A percentile compares a stretch with the other conserved stretches of the same genome.
phyloP scores from a whole-genome alignment of 2,797 vertebrate genomes.

The Pipistrellus kuhlii region DNA sequence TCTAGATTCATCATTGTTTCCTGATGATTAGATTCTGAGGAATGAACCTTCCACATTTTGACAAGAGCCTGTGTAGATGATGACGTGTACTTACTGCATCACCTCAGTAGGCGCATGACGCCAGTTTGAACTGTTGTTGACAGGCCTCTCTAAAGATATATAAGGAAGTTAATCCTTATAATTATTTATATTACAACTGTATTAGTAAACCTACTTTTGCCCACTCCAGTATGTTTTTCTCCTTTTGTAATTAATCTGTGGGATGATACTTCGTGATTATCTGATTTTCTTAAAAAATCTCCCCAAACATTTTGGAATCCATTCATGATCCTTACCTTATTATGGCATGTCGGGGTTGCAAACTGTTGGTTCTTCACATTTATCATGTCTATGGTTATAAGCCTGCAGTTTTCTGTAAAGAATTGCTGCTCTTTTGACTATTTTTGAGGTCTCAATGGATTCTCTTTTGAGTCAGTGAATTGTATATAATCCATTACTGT shows the following conservation, averaged over 20 bases:
- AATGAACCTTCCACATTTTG: not conserved
- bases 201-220: not conserved
- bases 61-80: not conserved
- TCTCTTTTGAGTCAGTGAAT: not conserved
- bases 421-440: not conserved
- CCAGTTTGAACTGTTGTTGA: not conserved
- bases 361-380: not conserved
- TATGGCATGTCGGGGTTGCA: not conserved
- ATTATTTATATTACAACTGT: not conserved
- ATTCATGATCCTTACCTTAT: not conserved
- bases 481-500: not conserved
- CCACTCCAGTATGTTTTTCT: not conserved
- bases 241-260: not conserved
- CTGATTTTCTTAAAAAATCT: not conserved
- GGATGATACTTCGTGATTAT: not conserved
- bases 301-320: not conserved
- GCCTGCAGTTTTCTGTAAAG: constrained; percentile 23
- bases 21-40: not conserved
- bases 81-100: rapidly evolving
- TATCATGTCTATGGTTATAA: not conserved
- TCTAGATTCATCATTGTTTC: not conserved
- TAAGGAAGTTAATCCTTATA: not conserved
- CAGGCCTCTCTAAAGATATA: not conserved
- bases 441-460: not conserved
- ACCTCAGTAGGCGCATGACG: not conserved